These are phyloP conservation scores for Acanthococcus lagerstroemiae DNA, from an alignment of 2,888 invertebrate genomes.

Conservation along the genomic window DNA sequence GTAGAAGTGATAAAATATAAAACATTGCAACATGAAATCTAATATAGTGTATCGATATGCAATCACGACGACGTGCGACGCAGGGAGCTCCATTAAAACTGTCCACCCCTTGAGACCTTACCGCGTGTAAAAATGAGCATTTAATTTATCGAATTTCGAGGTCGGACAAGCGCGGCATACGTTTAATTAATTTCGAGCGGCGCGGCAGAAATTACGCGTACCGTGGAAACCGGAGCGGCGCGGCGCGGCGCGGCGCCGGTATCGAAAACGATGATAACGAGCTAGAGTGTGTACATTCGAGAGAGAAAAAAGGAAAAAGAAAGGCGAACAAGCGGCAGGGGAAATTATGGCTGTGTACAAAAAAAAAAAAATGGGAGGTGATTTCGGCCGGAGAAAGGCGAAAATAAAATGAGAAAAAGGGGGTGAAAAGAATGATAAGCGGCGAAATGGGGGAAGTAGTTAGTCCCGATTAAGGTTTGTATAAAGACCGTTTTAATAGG, in stretches of 20 bases:
- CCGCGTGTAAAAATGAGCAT: too few species aligned
- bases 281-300: too few species aligned
- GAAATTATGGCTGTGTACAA: too few species aligned
- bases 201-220: too few species aligned
- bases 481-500: slow-evolving; percentile 27
- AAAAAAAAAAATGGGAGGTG: not conserved
- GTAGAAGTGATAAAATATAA: not conserved
- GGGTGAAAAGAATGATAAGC: slow-evolving; percentile 18
- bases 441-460: slow-evolving; percentile 23
- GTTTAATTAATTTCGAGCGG: too few species aligned
- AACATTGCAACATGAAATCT: not conserved
- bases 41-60: not conserved
- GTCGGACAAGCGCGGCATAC: too few species aligned
- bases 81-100: not conserved
- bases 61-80: not conserved
- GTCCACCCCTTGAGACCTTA: not conserved
- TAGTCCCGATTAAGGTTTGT: slow-evolving; percentile 28
- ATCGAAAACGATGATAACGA: slow-evolving; percentile 8
- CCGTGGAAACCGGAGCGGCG: too few species aligned
- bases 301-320: too few species aligned
- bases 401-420: not conserved
- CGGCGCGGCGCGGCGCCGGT: too few species aligned
- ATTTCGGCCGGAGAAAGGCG: slow-evolving; percentile 4
- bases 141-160: too few species aligned
- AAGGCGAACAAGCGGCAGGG: too few species aligned